Percentiles rank a stretch among this genome's conserved stretches.
Evolutionary conservation across 1,140 invertebrate species (phyloP).

Genomic region (Notospermus geniculatus): DNA sequence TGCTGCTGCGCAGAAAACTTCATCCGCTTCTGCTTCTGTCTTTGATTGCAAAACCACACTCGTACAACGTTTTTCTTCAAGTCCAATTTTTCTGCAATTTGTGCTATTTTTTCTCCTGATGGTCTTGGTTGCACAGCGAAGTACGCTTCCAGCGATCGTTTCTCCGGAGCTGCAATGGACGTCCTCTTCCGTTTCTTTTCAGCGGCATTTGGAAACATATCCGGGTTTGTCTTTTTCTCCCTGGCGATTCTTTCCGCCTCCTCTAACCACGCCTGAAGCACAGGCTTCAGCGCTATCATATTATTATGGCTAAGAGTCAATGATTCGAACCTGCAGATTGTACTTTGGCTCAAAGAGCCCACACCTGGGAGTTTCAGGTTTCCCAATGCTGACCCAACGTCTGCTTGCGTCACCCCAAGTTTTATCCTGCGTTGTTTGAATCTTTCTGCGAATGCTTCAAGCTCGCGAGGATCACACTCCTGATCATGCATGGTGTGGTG

Average conservation of each 20-base stretch:
- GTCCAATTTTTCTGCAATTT: constrained; percentile 98
- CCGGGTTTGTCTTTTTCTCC: constrained; percentile 38
- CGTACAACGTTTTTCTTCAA: constrained; percentile 99
- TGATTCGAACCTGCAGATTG: constrained; percentile 94
- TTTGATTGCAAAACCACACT: constrained; percentile 99
- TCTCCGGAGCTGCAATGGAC: constrained; percentile 98
- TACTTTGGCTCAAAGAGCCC: constrained; percentile 95
- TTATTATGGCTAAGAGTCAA: constrained; percentile 98
- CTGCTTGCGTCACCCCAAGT: constrained; percentile 95
- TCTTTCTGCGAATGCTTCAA: constrained; percentile 96
- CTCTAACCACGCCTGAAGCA: constrained; percentile 97
- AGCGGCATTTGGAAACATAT: constrained; percentile 27
- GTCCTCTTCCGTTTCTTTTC: constrained; percentile 99
- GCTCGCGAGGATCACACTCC: constrained; percentile 87
- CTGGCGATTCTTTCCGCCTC: constrained; percentile 74
- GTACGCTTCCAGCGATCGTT: constrained; percentile 95
- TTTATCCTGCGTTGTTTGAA: constrained; percentile 99
- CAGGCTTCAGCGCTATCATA: constrained; percentile 99
- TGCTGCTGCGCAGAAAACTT: constrained; percentile 71
- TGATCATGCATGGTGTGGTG: constrained; percentile 66
- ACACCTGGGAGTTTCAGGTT: constrained; percentile 98
- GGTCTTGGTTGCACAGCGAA: constrained; percentile 98
- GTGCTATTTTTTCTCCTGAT: constrained; percentile 98
- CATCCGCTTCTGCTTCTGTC: constrained; percentile 98
- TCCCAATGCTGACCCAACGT: constrained; percentile 96